Evolutionary conservation across 2,888 invertebrate species (phyloP), one percentile per base, ranked within the genome.

Genomic region (Tethea ocularis): DNA sequence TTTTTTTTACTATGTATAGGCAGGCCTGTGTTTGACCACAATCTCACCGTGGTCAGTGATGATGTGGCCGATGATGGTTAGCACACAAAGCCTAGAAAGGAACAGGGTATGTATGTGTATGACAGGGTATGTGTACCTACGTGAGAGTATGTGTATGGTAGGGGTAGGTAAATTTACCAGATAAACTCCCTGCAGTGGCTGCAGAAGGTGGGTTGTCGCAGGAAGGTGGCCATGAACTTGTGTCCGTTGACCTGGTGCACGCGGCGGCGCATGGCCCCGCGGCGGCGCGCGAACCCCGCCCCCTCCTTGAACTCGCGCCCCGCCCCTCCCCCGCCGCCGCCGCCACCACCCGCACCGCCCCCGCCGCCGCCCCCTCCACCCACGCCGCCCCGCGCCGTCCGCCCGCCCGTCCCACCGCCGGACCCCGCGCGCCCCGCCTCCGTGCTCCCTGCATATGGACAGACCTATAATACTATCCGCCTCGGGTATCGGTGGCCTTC

Each of bases 221-320:
- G 95, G 93, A 98, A 99, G 69, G 99, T 99, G 71, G 99, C 99
- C 99, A 99, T 99, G 93, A 99, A 99, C 94, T 99, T 99, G 95
- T 99, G 99, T 55, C 99, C 99, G 92, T 97, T 99, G 79, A 96
- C 96, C 94, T 99, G 98, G 93, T 99, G 99, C 76, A 99, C 98
- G 77, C 99, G 96, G 66, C 99, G 95, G 64, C 99, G 96, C 98
- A 99, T 98, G 68, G 99, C 99, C 69, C 99, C 99, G 65, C 99
- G 96, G 62, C 99, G 96, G 69, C 98, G 95, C 93, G 98, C 98
- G 94, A 99, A 97, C 64, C 98, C 98, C 71, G 97, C 96, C 71
- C 98, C 96, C 93, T 99, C 99, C 89, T 98, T 98, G 95, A 99
- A 99, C 93, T 98, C 99, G 84, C 97, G 95, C 20, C 80, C 83